phyloP scores from a whole-genome alignment of 2,113 vertebrate genomes.

The Pseudorectes ferrugineus region DNA sequence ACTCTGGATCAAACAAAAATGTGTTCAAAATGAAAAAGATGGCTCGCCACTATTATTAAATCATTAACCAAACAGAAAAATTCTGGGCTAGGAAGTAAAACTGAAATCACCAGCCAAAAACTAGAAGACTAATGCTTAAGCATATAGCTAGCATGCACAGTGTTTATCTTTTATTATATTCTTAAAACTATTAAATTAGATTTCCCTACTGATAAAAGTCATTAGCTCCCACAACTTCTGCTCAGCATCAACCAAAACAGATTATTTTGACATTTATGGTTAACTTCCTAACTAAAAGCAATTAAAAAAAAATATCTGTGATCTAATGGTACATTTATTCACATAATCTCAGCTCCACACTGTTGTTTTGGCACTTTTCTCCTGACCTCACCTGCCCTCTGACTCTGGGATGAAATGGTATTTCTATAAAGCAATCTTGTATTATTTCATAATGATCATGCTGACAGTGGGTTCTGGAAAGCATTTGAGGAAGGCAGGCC shows the following conservation, averaged over 20 bases:
- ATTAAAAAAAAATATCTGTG: slow-evolving; percentile 11
- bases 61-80: slow-evolving; percentile 61
- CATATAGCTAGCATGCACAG: neutral
- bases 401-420: neutral
- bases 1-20: slow-evolving; percentile 59
- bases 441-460: neutral
- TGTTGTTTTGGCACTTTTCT: neutral
- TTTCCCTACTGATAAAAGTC: slow-evolving; percentile 30
- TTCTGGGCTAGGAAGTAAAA: slow-evolving; percentile 45
- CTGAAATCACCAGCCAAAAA: slow-evolving; percentile 41
- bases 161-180: neutral
- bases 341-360: neutral
- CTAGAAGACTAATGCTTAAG: slow-evolving; percentile 28
- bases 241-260: slow-evolving; percentile 12
- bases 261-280: slow-evolving; percentile 17
- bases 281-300: slow-evolving; percentile 40
- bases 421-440: neutral
- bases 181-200: slow-evolving; percentile 13
- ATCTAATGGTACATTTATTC: neutral
- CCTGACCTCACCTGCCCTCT: neutral
- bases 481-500: neutral
- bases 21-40: slow-evolving; percentile 63
- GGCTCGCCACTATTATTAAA: slow-evolving; percentile 58
- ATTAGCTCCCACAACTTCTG: slow-evolving; percentile 2
- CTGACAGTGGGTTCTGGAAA: neutral